Evolutionary conservation across 2,113 vertebrate genomes (phyloP), one percentile per base, ranked within the genome.

Genomic region (Dasypus novemcinctus): DNA sequence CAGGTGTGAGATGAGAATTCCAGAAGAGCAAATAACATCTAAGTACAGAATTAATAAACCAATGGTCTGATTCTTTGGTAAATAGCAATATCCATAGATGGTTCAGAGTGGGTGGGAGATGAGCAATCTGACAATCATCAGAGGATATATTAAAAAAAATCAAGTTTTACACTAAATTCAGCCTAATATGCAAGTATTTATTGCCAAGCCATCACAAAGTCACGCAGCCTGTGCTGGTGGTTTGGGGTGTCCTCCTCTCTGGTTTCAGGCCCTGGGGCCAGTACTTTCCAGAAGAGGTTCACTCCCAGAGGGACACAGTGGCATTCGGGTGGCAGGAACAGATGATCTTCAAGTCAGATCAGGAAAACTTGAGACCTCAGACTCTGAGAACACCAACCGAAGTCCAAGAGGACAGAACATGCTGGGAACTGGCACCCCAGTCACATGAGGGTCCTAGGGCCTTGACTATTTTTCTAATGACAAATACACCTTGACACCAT

Each of bases 311-410:
- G 23, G 57, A 43, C 46, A 61, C 0, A 36, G 43, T 27, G 31
- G 61, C 25, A 36, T 15, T 57, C 57, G 3, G 2, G 10, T 20
- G 20, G 4, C 23, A 69, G 49, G 12, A 59, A 49, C 1, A 27
- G 36, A 7, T 69, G 33, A 3, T 54, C 23, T 64, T 33, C n/a
- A 59, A 10, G 36, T 46, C 63, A 74, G 17, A n/a, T 52, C 31
- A 49, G 5, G 31, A 72, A n/a, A 66, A 2, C 46, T 59, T 69
- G 1, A 21, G 31, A 27, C 13, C 14, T 59, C 21, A 49, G 41
- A 3, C 18, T 2, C 12, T 1, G 1, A 64, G 64, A 0, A 13
- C 7, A 7, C 5, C 1, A 29, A 4, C 41, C 61, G 21, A 72
- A 90, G 54, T 38, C 17, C 5, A 25, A 31, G 38, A 63, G 38